Evolutionary conservation across 2,797 vertebrate genomes (phyloP).

Genomic region (Gymnothorax reevesii): DNA sequence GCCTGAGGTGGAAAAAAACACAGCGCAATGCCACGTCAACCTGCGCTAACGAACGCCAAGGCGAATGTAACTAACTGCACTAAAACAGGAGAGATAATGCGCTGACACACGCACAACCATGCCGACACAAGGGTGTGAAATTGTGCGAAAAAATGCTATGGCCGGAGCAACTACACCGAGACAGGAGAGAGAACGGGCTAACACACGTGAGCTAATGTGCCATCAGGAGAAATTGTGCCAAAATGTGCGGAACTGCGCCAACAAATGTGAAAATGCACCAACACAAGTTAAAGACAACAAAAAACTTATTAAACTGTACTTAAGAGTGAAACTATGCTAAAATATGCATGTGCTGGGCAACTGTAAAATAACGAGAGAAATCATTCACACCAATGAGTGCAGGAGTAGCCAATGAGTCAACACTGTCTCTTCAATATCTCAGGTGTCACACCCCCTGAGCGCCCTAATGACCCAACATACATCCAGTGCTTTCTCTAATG

Average conservation of each 20-base stretch:
- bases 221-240: no score
- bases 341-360: neutral
- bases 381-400: neutral
- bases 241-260: no score
- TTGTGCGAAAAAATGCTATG: neutral
- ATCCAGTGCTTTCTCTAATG: no score
- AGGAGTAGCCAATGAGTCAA: no score
- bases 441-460: neutral
- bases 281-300: neutral
- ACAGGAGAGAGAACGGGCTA: no score
- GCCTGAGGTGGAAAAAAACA: conserved; percentile 62
- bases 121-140: neutral
- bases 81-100: no score
- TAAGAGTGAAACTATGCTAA: neutral
- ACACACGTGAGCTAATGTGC: no score
- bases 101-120: no score
- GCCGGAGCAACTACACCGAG: no score
- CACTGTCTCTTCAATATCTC: neutral
- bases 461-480: no score
- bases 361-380: neutral
- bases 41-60: neutral
- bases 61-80: no score
- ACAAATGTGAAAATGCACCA: neutral
- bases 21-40: neutral
- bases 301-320: no score